Base-by-base conservation (phyloP, 2,888 invertebrate genomes). In the Tetramorium bicarinatum region DNA sequence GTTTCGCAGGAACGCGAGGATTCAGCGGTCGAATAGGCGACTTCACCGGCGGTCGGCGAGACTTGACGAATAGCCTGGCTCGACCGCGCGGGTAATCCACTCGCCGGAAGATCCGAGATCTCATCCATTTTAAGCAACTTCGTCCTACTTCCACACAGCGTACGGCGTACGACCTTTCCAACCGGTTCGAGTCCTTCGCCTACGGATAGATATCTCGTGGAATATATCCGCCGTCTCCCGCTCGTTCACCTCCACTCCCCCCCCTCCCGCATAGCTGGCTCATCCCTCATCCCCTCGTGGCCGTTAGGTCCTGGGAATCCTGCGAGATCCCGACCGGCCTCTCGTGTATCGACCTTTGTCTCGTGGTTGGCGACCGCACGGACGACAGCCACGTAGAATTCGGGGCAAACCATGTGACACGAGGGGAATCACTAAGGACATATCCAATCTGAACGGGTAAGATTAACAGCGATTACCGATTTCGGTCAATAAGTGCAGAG, bases 41-140 rank as follows among this genome's bases (percentile, higher is more conserved):
- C 87, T 88, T 84, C 84, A 79, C 84, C 84, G 82, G 75, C 88
- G 85, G 87, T 85, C 85, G 76, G 76, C 62, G 82, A 81, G 87
- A 84, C 84, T 90, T 88, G 91, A 91, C 89, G 88, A 90, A 90
- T 91, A 86, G 89, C 89, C 71, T 76, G 62, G 77, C 86, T 81
- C 87, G 88, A 83, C 89, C 90, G 76, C 84, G 82, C 80, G 85
- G 89, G 91, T 92, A 92, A 92, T 92, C 91, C 91, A 92, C 91
- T 92, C 88, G 88, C 85, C 85, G 86, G 87, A 79, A 91, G 88
- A 90, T 91, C 87, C 88, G 89, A 88, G 87, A 91, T 88, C 90
- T 91, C 91, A 92, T 92, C 91, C 90, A 92, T 91, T 92, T 91
- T 91, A 91, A 92, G 89, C 91, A 90, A 92, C 90, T 91, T 87